Percentiles rank a stretch among this genome's conserved stretches.
These are phyloP conservation scores for Myocastor coypus DNA, from an alignment of 2,113 vertebrate genomes.

Conservation along the genomic window DNA sequence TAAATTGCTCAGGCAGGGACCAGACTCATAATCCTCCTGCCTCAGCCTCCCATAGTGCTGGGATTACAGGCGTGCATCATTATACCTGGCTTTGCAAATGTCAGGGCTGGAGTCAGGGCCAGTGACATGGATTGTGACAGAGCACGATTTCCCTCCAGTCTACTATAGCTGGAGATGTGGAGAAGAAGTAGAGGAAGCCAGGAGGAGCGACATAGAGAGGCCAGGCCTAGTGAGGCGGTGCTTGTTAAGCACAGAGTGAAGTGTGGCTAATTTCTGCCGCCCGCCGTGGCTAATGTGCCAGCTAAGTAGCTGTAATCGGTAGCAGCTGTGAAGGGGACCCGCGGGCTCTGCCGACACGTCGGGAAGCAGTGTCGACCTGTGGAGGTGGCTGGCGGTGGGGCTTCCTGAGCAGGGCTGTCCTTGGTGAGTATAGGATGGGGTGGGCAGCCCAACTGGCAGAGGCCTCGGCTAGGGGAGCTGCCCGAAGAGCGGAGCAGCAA, in stretches of 20 bases:
- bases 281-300: constrained; percentile 84
- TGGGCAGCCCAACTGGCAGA: not conserved
- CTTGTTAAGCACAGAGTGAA: constrained; percentile 84
- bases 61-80: not conserved
- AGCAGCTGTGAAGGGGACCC: constrained; percentile 86
- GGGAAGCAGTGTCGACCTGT: not conserved
- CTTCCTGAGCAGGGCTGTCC: not conserved
- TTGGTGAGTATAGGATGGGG: not conserved
- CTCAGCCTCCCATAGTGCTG: not conserved
- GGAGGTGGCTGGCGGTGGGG: rapidly evolving
- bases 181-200: not conserved
- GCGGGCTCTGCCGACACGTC: not conserved
- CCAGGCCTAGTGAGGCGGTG: constrained; percentile 85
- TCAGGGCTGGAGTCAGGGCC: not conserved
- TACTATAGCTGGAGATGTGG: too few relatives aligned
- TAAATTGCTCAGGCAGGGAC: not conserved
- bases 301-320: constrained; percentile 87
- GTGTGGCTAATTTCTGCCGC: constrained; percentile 82
- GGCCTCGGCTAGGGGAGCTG: not conserved
- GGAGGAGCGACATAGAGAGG: constrained; percentile 44
- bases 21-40: not conserved
- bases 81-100: not conserved
- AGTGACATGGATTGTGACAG: not conserved
- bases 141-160: not conserved
- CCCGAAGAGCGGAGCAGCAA: not conserved